phyloP scores from a whole-genome alignment of 2,797 vertebrate genomes.

The Cheirogaleus major region DNA sequence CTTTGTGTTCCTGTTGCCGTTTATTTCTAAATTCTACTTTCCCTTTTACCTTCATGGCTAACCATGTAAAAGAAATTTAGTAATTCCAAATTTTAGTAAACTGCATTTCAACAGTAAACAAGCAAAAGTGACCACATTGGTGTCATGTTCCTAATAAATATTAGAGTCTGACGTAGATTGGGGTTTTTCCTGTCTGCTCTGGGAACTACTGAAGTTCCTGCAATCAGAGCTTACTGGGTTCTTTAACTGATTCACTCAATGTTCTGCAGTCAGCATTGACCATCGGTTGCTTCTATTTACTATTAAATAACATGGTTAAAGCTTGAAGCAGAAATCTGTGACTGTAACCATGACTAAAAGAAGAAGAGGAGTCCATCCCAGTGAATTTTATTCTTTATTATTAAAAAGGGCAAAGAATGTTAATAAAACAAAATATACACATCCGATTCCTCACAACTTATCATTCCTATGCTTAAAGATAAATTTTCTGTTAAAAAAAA shows the following conservation, averaged over 20 bases:
- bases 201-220: conserved; percentile 72
- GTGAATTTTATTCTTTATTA: conserved; percentile 63
- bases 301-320: conserved; percentile 9
- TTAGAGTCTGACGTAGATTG: conserved; percentile 84
- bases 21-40: conserved; percentile 52
- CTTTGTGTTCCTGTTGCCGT: conserved; percentile 18
- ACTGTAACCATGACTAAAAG: conserved; percentile 14
- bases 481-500: conserved; percentile 52
- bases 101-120: conserved; percentile 82
- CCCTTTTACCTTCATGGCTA: conserved; percentile 65
- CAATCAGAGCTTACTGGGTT: conserved; percentile 63
- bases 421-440: background rate
- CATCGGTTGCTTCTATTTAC: conserved; percentile 45
- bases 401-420: conserved; percentile 47
- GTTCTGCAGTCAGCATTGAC: conserved; percentile 25
- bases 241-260: conserved; percentile 64
- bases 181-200: conserved; percentile 80
- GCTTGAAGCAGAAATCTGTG: conserved; percentile 49
- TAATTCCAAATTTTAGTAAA: conserved; percentile 80
- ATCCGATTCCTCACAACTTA: background rate
- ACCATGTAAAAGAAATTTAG: conserved; percentile 68
- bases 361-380: conserved; percentile 12
- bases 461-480: conserved; percentile 36
- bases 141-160: conserved; percentile 86
- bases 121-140: conserved; percentile 78